Conservation (phyloP, 1,140 invertebrate species). For the Capitella teleta region DNA sequence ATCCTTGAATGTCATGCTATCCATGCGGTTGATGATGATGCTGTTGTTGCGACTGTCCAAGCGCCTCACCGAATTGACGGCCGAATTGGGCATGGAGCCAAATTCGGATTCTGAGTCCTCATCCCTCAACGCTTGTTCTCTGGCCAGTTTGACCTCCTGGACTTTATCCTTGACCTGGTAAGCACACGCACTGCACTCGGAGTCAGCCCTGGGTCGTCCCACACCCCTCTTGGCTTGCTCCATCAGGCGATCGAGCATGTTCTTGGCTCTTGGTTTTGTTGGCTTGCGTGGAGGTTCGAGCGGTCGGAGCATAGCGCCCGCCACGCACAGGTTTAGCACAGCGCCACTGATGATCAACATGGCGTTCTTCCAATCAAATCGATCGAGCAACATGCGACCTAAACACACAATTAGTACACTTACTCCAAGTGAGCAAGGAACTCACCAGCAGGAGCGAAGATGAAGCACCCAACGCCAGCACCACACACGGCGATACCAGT, state of each 20-base stretch:
- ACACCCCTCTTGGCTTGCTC: constrained; percentile 26
- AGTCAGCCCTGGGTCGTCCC: constrained; percentile 6
- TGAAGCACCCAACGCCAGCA: constrained; percentile 70
- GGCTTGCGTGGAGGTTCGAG: constrained; percentile 59
- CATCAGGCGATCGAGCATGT: constrained; percentile 26
- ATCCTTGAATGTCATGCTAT: too few species aligned
- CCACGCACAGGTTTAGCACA: constrained; percentile 82
- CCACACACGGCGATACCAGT: constrained; percentile 90
- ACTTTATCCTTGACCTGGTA: constrained; percentile 55
- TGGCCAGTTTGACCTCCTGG: constrained; percentile 53
- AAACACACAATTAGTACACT: constrained; percentile 74
- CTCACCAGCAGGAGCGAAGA: constrained; percentile 66
- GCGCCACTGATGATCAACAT: constrained; percentile 82
- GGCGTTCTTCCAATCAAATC: constrained; percentile 72
- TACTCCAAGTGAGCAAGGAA: too few species aligned
- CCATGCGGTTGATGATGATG: too few species aligned
- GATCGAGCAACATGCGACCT: constrained; percentile 6
- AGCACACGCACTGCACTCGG: constrained; percentile 53
- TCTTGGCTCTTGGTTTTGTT: constrained; percentile 20
- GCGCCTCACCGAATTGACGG: neutral
- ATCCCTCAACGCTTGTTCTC: constrained; percentile 29
- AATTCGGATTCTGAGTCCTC: constrained; percentile 25
- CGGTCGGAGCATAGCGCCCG: constrained; percentile 88
- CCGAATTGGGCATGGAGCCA: constrained; percentile 23
- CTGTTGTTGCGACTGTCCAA: neutral